Evolutionary conservation across 1,140 invertebrate species (phyloP).

Genomic region (Tetramorium simillimum): DNA sequence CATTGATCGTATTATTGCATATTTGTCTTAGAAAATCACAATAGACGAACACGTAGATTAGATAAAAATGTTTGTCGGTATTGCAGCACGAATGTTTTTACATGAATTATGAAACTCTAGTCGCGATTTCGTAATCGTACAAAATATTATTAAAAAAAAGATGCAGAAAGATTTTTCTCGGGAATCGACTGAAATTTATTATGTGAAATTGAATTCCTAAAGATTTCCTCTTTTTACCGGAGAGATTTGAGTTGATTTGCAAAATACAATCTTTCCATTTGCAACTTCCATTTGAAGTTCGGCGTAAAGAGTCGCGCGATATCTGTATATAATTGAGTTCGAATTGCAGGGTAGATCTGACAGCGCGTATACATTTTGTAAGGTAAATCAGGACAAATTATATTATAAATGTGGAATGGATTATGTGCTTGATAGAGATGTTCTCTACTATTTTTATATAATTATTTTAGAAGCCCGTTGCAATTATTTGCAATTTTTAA

Average conservation of each 20-base stretch:
- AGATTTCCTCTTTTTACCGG: not conserved
- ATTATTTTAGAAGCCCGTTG: conserved; percentile 34
- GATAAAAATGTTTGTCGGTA: not conserved
- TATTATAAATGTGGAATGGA: conserved; percentile 8
- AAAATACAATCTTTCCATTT: not conserved
- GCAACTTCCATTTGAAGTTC: conserved; percentile 15
- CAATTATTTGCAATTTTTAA: conserved; percentile 44
- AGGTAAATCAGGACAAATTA: conserved; percentile 1
- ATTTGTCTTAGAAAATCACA: not conserved
- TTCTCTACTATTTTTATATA: conserved; percentile 56
- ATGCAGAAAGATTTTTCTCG: not conserved
- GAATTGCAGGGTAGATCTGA: conserved; percentile 22
- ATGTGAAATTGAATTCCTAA: not conserved
- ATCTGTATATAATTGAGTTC: conserved; percentile 31
- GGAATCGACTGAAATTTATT: not conserved
- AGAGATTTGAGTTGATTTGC: not conserved
- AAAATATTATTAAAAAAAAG: not conserved
- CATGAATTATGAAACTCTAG: not conserved
- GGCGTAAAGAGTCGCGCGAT: not conserved
- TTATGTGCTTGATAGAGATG: conserved; percentile 42
- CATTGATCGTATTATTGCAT: not conserved
- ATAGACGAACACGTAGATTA: not conserved
- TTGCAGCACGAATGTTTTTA: conserved; percentile 3
- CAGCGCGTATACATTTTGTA: not conserved
- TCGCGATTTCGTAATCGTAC: not conserved